Percentiles rank a stretch among this genome's conserved stretches.
Evolutionary conservation across 2,888 invertebrate species (phyloP).

Genomic region (Acleris literana): DNA sequence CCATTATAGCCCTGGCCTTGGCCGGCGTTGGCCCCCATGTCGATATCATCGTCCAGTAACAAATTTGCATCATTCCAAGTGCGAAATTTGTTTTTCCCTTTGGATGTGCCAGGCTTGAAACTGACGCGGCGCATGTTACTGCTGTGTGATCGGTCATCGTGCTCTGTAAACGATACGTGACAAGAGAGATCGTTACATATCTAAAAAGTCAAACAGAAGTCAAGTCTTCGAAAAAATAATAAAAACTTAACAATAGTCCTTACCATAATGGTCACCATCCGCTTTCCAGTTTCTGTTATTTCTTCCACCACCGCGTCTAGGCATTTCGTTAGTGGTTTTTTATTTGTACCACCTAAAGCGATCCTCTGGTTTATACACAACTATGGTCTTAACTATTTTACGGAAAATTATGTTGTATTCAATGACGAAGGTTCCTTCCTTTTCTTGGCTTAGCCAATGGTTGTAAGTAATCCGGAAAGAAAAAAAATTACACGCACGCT

Average conservation of each 20-base stretch:
- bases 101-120: conserved; percentile 79
- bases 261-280: conserved; percentile 70
- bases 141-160: conserved; percentile 72
- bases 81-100: conserved; percentile 74
- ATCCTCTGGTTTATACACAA: not conserved
- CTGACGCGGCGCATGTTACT: conserved; percentile 77
- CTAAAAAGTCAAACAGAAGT: not conserved
- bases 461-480: too few species aligned
- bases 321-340: conserved; percentile 58
- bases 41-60: conserved; percentile 85
- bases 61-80: conserved; percentile 73
- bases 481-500: too few species aligned
- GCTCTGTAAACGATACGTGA: conserved; percentile 56
- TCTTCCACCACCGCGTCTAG: conserved; percentile 73
- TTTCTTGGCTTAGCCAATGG: too few species aligned
- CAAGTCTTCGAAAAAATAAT: not conserved
- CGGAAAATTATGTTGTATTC: not conserved
- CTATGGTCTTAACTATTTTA: not conserved
- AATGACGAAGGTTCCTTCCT: not conserved
- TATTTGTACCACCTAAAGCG: not conserved
- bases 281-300: conserved; percentile 68
- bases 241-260: conserved; percentile 39
- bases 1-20: conserved; percentile 41
- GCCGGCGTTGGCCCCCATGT: conserved; percentile 79
- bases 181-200: not conserved